phyloP scores from a whole-genome alignment of 2,888 invertebrate species.

The Bhutanitis thaidina region DNA sequence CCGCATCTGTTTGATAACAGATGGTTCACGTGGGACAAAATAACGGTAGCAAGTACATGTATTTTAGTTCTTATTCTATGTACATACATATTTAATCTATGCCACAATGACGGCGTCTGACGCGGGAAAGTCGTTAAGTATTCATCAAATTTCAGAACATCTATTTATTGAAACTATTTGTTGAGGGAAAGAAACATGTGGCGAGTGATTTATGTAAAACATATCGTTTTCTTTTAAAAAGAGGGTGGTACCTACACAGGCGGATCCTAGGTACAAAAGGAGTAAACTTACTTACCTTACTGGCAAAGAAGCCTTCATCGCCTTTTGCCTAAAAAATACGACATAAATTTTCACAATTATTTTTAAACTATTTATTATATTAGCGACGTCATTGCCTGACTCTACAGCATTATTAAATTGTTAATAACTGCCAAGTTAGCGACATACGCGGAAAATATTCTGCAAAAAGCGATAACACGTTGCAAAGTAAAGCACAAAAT shows the following conservation, averaged over 20 bases:
- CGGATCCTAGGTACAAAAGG: no score
- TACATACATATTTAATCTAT: not conserved
- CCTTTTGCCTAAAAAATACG: no score
- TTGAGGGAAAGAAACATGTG: not conserved
- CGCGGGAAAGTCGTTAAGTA: not conserved
- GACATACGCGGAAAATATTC: not conserved
- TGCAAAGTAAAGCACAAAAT: constrained; percentile 7
- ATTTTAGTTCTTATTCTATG: no score
- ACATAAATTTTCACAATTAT: no score
- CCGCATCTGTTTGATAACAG: constrained; percentile 31
- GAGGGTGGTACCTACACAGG: no score
- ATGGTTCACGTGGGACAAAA: constrained; percentile 32
- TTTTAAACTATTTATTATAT: no score
- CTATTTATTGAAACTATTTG: not conserved
- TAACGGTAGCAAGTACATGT: not conserved
- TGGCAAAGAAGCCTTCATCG: no score
- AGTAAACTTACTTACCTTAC: no score
- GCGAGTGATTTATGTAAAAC: not conserved
- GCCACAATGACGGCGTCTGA: not conserved
- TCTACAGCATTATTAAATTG: no score
- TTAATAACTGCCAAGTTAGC: no score
- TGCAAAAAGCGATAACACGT: not conserved
- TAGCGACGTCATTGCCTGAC: no score
- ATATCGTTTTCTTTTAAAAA: no score
- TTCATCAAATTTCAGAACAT: not conserved